Evolutionary conservation across 2,888 invertebrate genomes (phyloP), one percentile per base, ranked within the genome.

Genomic region (Apotomis turbidana): DNA sequence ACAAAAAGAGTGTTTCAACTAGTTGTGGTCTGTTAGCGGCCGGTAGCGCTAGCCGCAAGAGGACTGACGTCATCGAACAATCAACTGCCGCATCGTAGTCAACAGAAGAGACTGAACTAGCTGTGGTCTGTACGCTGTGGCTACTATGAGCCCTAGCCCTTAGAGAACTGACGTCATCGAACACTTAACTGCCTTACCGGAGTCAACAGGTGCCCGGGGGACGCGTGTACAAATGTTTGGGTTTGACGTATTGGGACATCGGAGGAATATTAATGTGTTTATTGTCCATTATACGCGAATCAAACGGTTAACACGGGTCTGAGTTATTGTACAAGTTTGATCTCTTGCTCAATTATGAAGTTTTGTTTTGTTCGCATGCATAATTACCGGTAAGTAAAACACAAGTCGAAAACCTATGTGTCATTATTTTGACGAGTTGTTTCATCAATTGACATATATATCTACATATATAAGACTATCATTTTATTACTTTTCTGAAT

Each of bases 191-290:
- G 41, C n/a, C 6, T 27, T 27, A 27, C 27, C 27, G 54, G 58
- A 41, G 13, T 38, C 71, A 73, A 73, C 73, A 73, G 73, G 73
- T 73, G 63, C 64, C 72, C 60, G 41, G 12, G 64, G 63, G 73
- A 69, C 36, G 41, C 12, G 54, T n/a, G 12, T 51, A 10, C 44
- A 27, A 36, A 62, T 51, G 57, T 51, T 36, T 36, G 44, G 58
- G 62, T 41, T 15, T 60, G 54, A 58, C 44, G 46, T 60, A 67
- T 67, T 9, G 55, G 38, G 38, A 13, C 46, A n/a, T 13, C 4
- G 51, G 41, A 12, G 4, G 63, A 54, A 64, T 64, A 64, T 64
- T 55, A 15, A 64, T 27, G 44, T 52, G 52, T 44, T 63, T 64
- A 54, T 27, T 63, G 63, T 52, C 58, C 58, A 52, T 15, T 52